A percentile compares a stretch with the other conserved stretches of the same genome.
Evolutionary conservation across 2,797 vertebrate genomes (phyloP).

Genomic region (Microchirus variegatus): DNA sequence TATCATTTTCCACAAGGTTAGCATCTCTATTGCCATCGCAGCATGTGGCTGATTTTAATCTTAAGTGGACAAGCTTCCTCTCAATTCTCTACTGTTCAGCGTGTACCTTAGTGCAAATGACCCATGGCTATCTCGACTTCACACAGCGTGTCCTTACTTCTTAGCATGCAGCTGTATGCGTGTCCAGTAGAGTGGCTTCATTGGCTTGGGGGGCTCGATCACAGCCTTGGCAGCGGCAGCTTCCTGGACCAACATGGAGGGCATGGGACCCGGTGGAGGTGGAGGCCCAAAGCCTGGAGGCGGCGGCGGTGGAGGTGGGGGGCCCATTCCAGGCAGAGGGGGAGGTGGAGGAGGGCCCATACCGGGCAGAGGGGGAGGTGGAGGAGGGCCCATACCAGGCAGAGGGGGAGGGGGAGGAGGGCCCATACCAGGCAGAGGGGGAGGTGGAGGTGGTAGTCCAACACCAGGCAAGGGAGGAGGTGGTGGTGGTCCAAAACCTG

Average conservation of each 20-base stretch:
- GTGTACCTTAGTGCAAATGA: conserved; percentile 67
- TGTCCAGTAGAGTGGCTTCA: conserved; percentile 99
- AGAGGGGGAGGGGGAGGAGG: conserved; percentile 65
- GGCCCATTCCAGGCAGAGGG: conserved; percentile 59
- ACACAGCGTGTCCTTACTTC: conserved; percentile 84
- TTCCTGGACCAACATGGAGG: conserved; percentile 85
- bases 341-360: conserved; percentile 76
- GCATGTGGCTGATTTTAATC: conserved; percentile 69
- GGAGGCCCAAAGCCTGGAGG: conserved; percentile 85
- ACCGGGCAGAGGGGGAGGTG: conserved; percentile 64
- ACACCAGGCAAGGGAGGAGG: conserved; percentile 29
- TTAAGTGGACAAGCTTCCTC: conserved; percentile 75
- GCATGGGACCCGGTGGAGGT: conserved; percentile 81
- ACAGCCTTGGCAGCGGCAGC: conserved; percentile 85
- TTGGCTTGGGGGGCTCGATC: conserved; percentile 93
- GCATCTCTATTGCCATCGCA: conserved; percentile 63
- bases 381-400: conserved; percentile 53
- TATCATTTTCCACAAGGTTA: conserved; percentile 76
- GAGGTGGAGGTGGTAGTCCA: conserved; percentile 24
- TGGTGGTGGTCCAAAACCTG: conserved; percentile 15
- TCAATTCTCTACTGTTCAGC: conserved; percentile 67
- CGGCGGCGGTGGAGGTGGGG: conserved; percentile 79
- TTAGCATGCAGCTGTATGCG: conserved; percentile 94
- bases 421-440: conserved; percentile 20
- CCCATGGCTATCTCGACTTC: conserved; percentile 60